Base-by-base conservation (phyloP, 2,888 invertebrate species). In the Ganaspis brasiliensis region DNA sequence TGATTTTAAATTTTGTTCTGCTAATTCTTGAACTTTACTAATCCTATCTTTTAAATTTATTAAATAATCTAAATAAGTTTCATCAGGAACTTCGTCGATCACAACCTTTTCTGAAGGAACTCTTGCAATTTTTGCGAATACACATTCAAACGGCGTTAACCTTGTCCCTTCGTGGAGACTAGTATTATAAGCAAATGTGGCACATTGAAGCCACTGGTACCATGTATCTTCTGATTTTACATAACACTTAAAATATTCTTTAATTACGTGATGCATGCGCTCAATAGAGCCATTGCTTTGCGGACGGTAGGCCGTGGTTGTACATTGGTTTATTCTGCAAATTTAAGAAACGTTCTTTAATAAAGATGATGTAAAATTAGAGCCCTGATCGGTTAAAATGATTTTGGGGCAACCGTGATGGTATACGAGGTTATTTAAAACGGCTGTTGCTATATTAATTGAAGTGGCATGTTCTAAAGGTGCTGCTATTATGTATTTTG, bases 151-250 rank as follows among this genome's bases (percentile, higher is more conserved):
- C 5, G 72, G 67, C 0, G 63, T 40, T 19, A 49, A 55, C 0
- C 24, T 19, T 4, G 67, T 57, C 1, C 72, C 56, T 8, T 75
- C 57, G 35, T 75, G 70, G 1, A 37, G 31, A 26, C 75, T 70
- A 1, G 75, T 71, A 9, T 75, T 75, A 45, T 75, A 75, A 1
- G 71, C 14, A n/a, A 75, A 75, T 2, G 70, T 10, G 0, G 74
- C 74, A 21, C 70, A 57, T 1, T 67, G 16, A 1, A 26, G 16
- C 70, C 70, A 74, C 4, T 16, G 12, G 14, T 74, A 55, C 70
- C 70, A 74, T 12, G 2, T 1, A 52, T 37, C 21, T 0, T 57
- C 56, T 1, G 8, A 14, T n/a, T 37, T 26, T 14, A 73, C 40
- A 24, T 45, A 75, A 24, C 37, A 21, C 49, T 52, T 75, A 8